Percentiles rank a stretch among this genome's conserved stretches.
These are phyloP conservation scores for Idaea straminata DNA, from an alignment of 2,888 invertebrate genomes.

Conservation along the genomic window DNA sequence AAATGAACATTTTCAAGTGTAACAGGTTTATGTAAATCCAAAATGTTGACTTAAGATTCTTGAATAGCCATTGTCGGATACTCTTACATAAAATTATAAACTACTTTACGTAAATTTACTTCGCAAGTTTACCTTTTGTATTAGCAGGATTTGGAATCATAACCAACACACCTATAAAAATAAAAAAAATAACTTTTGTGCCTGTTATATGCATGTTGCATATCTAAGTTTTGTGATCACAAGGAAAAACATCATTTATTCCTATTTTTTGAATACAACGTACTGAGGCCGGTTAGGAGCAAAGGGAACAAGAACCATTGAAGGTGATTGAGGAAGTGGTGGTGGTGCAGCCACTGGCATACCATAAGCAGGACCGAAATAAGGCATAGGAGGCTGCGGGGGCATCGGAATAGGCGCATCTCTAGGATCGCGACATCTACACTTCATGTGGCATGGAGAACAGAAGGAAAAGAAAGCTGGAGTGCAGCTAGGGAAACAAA, in stretches of 20 bases:
- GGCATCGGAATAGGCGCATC: slow-evolving; percentile 41
- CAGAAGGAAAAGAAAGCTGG: slow-evolving; percentile 67
- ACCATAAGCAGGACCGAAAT: slow-evolving; percentile 14
- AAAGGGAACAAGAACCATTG: background rate
- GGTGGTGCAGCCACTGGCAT: slow-evolving; percentile 11
- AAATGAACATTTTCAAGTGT: background rate
- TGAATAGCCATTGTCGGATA: background rate
- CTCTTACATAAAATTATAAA: background rate
- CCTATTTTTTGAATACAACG: background rate
- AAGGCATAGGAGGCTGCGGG: slow-evolving; percentile 29
- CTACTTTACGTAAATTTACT: background rate
- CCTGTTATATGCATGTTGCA: background rate
- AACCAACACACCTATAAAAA: background rate
- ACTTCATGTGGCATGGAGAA: slow-evolving; percentile 60
- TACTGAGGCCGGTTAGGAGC: background rate
- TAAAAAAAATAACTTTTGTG: background rate
- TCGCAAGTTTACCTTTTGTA: background rate
- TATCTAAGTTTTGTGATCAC: background rate
- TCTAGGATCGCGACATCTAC: slow-evolving; percentile 47
- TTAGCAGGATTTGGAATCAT: background rate
- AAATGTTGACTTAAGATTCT: background rate
- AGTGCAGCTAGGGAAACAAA: slow-evolving; percentile 57
- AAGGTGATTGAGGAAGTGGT: background rate
- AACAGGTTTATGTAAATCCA: background rate
- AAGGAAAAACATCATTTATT: background rate